Conservation (phyloP, 1,140 invertebrate species). For the Trinorchestia longiramus region DNA sequence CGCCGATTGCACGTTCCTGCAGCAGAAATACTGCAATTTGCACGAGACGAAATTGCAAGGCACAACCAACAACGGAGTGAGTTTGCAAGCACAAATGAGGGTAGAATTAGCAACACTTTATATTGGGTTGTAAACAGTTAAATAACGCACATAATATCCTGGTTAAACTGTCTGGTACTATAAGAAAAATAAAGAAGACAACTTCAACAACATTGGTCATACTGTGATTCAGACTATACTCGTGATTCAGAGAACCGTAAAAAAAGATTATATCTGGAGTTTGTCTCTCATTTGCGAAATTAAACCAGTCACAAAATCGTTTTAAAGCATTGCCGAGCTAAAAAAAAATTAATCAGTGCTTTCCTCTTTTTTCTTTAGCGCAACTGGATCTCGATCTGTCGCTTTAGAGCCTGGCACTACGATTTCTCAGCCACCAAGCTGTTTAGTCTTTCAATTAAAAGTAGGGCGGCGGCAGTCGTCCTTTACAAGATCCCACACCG, state of each 20-base stretch:
- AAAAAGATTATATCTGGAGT: not conserved
- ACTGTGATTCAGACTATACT: not conserved
- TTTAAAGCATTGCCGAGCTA: not conserved
- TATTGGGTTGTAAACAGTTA: not conserved
- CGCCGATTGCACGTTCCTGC: not conserved
- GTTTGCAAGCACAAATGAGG: no score
- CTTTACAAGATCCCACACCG: not conserved
- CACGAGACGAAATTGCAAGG: not conserved
- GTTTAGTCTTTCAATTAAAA: conserved; percentile 2
- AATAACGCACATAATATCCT: not conserved
- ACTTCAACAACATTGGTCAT: not conserved
- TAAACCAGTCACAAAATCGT: no score
- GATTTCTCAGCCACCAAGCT: not conserved
- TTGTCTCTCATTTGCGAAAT: not conserved
- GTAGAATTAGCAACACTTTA: no score
- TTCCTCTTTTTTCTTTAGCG: not conserved
- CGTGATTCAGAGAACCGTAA: not conserved
- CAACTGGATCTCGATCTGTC: not conserved
- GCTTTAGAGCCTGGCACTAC: not conserved
- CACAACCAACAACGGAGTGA: not conserved
- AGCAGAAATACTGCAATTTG: not conserved
- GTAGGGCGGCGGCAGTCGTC: not conserved
- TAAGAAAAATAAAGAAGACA: not conserved
- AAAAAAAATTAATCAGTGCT: not conserved
- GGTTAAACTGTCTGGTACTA: not conserved